Percentiles rank a stretch among this genome's conserved stretches.
These are phyloP conservation scores for Lagria hirta DNA, from an alignment of 2,888 invertebrate genomes.

Conservation along the genomic window DNA sequence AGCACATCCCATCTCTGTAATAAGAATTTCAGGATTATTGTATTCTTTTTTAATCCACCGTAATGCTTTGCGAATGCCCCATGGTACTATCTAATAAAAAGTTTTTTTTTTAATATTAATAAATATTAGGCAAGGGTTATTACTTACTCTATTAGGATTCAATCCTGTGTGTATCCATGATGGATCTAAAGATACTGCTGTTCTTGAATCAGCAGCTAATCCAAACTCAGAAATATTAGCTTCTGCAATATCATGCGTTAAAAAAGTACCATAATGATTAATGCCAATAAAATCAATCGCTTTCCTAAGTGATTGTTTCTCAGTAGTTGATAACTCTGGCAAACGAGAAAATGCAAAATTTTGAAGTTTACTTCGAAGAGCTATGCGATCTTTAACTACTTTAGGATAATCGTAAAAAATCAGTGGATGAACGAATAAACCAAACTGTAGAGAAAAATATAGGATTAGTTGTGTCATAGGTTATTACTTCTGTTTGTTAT, in stretches of 20 bases:
- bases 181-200: not conserved
- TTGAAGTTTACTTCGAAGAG: not conserved
- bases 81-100: conserved; percentile 1
- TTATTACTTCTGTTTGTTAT: too few relatives aligned
- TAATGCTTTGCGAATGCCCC: not conserved
- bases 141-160: too few relatives aligned
- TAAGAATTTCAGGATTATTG: not conserved
- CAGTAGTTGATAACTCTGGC: not conserved
- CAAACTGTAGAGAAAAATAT: conserved; percentile 1
- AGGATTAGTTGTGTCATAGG: too few relatives aligned
- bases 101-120: not conserved
- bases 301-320: not conserved
- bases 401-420: not conserved
- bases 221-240: not conserved
- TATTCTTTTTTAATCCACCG: not conserved
- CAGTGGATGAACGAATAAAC: not conserved
- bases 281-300: not conserved
- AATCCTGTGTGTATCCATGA: not conserved
- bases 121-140: not conserved
- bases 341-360: not conserved
- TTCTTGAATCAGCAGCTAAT: not conserved
- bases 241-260: not conserved
- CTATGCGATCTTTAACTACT: not conserved
- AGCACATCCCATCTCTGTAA: conserved; percentile 1
- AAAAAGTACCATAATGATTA: not conserved